Evolutionary conservation across 64 coral and sea anemone species (phyloP), one percentile per base, ranked within the genome.

Genomic region (Acropora tenuis): DNA sequence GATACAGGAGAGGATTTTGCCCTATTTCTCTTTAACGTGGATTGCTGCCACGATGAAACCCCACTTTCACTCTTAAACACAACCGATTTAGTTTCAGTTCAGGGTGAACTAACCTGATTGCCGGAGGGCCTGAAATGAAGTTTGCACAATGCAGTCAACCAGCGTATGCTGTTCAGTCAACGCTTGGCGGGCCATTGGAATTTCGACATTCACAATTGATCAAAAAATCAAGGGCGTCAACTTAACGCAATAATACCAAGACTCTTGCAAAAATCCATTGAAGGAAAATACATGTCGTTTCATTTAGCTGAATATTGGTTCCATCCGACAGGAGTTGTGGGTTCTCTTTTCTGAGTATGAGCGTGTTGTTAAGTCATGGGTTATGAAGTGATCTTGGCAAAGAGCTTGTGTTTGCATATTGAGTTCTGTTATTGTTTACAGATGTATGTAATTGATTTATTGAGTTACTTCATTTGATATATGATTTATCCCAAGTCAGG

Each of bases 381-480:
- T 18, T 48, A 48, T 78, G 43, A 48, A 49, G 44, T 49, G 4
- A 48, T 4, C 7, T 8, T 3, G 68, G 2, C 6, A 17, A 78
- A 78, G 43, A 48, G 75, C 30, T 30, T 30, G 30, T 30, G 30
- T 30, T 30, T 6, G 45, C 75, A 48, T 43, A 43, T 45, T 19
- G 44, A 84, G 17, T 61, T 69, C 44, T 8, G 65, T 5, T 58
- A 71, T 71, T 84, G 43, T 69, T 69, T 46, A 84, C 18, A 40
- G 8, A 71, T 30, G 30, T 30, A 30, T 30, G 0, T 30, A 30
- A 30, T 30, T 30, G 68, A 46, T 15, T 45, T 43, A 69, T 84
- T 84, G 47, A 69, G 17, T 71, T 84, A 69, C 61, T 30, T 30
- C 30, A 3, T 17, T 84, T 84, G 82, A 84, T 84, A 69, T 84